Base-by-base conservation (phyloP, 2,797 vertebrate genomes). In the Characodon lateralis region DNA sequence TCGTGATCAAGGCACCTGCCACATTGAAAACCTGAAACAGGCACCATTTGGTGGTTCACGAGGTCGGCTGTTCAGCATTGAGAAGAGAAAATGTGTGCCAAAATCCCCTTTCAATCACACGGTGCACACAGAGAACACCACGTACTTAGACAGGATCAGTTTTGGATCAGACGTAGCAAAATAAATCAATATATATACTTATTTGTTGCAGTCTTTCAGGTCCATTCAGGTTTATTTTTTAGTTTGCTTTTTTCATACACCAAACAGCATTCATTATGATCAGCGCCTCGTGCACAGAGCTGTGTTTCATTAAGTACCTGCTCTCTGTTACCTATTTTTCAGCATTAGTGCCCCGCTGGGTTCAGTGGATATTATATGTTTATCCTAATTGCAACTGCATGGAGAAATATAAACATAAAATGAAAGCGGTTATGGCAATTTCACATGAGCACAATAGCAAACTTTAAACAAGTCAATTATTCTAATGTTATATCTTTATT, bases 1-100 rank as follows among this genome's bases (percentile, higher is more conserved):
- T 94, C 91, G 81, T 90, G 90, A 94, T 94, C 91, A 93, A 95
- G 89, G 94, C 94, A 95, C 95, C 95, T 95, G 94, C 91, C 92
- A 95, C 93, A 91, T 89, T 85, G 91, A 91, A 89, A 94, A 95
- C 94, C 95, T 95, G 94, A 94, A 93, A 90, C 91, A 90, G 91
- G 89, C 94, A 93, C 94, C 95, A 96, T 95, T 96, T 96, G 95
- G 95, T 72, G 81, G 94, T 91, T 93, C 93, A 92, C 58, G 58
- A 86, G 94, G 93, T 94, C 93, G 91, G 74, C 84, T 83, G 71
- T 79, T 93, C 88, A 81, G 88, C 87, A 88, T 90, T 87, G 90
- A 85, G 86, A 85, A 90, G 84, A 74, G 77, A 72, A 73, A 73
- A 73, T 65, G n/a, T 8, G 78, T 92, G 95, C 94, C 94, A 95